Percentiles rank a stretch among this genome's conserved stretches.
Conservation (phyloP, 37 sponge, comb jelly and placozoan species). For the Crambe crambe region DNA sequence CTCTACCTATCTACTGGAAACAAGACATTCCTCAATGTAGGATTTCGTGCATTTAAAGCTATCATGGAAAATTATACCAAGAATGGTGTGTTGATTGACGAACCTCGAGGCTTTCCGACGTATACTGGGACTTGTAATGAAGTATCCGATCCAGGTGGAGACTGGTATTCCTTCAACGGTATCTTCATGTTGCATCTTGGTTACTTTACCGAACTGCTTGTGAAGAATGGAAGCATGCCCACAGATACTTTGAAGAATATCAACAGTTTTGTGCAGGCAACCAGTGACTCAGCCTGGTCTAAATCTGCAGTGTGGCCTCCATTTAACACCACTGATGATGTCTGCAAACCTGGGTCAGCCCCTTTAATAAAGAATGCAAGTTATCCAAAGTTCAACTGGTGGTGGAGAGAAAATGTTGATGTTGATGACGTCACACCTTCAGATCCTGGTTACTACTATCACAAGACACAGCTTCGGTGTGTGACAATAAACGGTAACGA, state of each 20-base stretch:
- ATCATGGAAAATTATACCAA: conserved; percentile 33
- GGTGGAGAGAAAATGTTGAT: conserved; percentile 23
- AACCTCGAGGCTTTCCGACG: conserved; percentile 30
- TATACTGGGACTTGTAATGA: not conserved
- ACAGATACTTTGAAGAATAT: conserved; percentile 6
- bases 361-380: not conserved
- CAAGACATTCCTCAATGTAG: conserved; percentile 28
- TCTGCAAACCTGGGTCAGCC: not conserved
- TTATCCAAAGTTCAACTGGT: conserved; percentile 53
- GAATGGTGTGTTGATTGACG: conserved; percentile 32
- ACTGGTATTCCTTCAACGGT: conserved; percentile 54
- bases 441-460: conserved; percentile 31
- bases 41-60: conserved; percentile 36
- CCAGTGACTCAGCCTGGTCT: conserved; percentile 48
- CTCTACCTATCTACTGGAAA: conserved; percentile 43
- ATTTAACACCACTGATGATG: conserved; percentile 3
- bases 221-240: conserved; percentile 6
- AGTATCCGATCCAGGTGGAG: conserved; percentile 43
- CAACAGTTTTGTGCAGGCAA: conserved; percentile 11
- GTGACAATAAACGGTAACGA: not conserved
- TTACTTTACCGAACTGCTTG: conserved; percentile 29
- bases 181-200: conserved; percentile 57
- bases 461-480: conserved; percentile 23
- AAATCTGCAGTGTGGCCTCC: conserved; percentile 48
- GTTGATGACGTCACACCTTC: conserved; percentile 25